Percentiles rank a stretch among this genome's conserved stretches.
These are phyloP conservation scores for Leptarthrus brevirostris DNA, from an alignment of 2,888 invertebrate genomes.

Conservation along the genomic window DNA sequence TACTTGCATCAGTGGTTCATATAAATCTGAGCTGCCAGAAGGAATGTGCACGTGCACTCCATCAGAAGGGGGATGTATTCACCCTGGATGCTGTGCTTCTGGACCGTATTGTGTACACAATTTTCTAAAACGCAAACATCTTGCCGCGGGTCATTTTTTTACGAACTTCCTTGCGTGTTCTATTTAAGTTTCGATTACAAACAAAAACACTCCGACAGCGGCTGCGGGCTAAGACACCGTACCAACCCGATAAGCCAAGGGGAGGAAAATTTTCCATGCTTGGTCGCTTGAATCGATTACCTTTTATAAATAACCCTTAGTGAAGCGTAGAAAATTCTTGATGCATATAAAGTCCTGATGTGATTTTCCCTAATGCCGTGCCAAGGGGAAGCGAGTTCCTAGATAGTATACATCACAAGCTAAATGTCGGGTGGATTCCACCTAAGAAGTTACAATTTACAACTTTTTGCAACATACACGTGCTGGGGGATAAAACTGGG, in stretches of 20 bases:
- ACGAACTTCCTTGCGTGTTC: conserved; percentile 20
- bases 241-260: conserved; percentile 6
- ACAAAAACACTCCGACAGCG: not conserved
- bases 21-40: not conserved
- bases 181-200: conserved; percentile 33
- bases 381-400: not conserved
- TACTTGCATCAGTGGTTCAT: conserved; percentile 25
- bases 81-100: no score
- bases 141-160: conserved; percentile 8
- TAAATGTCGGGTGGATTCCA: conserved; percentile 22
- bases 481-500: conserved; percentile 4
- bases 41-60: no score
- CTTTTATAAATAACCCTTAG: conserved; percentile 32
- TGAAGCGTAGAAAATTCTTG: conserved; percentile 35
- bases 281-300: conserved; percentile 34
- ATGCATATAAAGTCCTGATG: conserved; percentile 40
- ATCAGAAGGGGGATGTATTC: no score
- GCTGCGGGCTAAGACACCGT: not conserved
- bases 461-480: conserved; percentile 6
- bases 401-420: not conserved
- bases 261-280: conserved; percentile 11
- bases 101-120: not conserved
- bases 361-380: conserved; percentile 36
- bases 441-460: conserved; percentile 22
- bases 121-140: not conserved